Conservation (phyloP, 1,140 invertebrate genomes). For the Euura saliciscinereae region DNA sequence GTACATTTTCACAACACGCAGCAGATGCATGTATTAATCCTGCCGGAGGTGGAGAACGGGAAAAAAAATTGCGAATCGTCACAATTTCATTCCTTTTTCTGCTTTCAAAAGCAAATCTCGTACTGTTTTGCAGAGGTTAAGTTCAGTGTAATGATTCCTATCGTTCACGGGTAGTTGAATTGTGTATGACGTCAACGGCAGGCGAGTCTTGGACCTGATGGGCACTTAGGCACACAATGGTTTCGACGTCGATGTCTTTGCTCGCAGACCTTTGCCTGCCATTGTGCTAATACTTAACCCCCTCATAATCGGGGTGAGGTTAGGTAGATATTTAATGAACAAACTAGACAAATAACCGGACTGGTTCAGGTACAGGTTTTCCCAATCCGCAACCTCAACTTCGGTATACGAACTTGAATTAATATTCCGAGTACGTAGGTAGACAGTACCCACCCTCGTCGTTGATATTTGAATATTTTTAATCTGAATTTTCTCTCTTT, state of each 20-base stretch:
- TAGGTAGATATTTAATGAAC: not conserved
- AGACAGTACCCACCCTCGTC: too few species aligned
- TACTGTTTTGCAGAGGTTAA: too few species aligned
- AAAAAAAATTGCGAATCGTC: not conserved
- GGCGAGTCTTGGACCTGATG: conserved; percentile 24
- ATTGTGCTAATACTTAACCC: not conserved
- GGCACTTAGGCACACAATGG: conserved; percentile 29
- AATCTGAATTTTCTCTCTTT: too few species aligned
- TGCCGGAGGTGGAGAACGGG: not conserved
- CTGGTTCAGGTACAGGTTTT: too few species aligned
- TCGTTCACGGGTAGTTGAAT: not conserved
- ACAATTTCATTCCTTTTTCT: too few species aligned
- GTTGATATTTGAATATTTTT: too few species aligned
- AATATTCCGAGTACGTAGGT: too few species aligned
- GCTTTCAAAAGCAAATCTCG: too few species aligned
- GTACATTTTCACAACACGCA: not conserved
- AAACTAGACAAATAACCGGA: too few species aligned
- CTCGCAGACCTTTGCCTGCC: conserved; percentile 4
- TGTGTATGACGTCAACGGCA: conserved; percentile 2
- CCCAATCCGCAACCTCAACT: too few species aligned
- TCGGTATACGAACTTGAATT: too few species aligned
- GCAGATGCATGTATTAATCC: not conserved
- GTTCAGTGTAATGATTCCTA: not conserved
- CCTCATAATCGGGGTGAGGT: not conserved
- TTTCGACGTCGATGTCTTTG: conserved; percentile 4